phyloP scores from a whole-genome alignment of 2,888 invertebrate genomes.

The Germaria angustata region DNA sequence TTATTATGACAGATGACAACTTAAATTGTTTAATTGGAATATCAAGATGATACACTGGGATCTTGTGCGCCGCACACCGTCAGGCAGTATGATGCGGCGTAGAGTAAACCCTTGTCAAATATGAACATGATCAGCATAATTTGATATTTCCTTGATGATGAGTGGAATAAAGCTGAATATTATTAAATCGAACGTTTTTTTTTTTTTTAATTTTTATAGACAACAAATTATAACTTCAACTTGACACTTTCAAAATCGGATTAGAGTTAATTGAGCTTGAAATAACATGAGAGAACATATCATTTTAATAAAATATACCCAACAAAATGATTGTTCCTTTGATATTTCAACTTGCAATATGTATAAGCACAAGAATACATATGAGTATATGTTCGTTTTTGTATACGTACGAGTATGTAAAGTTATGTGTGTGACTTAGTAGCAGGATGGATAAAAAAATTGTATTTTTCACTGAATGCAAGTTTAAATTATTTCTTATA shows the following conservation, averaged over 20 bases:
- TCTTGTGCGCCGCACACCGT: neutral
- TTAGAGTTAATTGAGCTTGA: conserved; percentile 42
- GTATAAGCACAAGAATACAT: no score
- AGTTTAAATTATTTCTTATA: no score
- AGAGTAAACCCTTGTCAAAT: conserved; percentile 62
- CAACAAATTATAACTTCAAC: conserved; percentile 61
- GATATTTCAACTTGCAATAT: no score
- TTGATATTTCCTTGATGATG: conserved; percentile 57
- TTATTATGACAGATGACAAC: conserved; percentile 67
- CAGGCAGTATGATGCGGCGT: neutral
- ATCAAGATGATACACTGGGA: conserved; percentile 34
- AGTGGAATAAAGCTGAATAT: conserved; percentile 23
- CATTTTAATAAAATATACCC: neutral
- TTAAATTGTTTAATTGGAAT: conserved; percentile 61
- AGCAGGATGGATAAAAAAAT: neutral
- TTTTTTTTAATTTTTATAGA: conserved; percentile 46
- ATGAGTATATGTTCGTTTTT: no score
- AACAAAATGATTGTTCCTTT: no score
- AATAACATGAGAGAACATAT: neutral
- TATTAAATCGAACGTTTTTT: conserved; percentile 26
- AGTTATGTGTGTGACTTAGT: no score
- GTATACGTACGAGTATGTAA: no score
- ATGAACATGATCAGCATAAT: conserved; percentile 59
- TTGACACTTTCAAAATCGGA: conserved; percentile 53
- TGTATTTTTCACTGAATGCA: no score